phyloP scores from a whole-genome alignment of 2,888 invertebrate genomes.

The Noctuana brunneofusca region DNA sequence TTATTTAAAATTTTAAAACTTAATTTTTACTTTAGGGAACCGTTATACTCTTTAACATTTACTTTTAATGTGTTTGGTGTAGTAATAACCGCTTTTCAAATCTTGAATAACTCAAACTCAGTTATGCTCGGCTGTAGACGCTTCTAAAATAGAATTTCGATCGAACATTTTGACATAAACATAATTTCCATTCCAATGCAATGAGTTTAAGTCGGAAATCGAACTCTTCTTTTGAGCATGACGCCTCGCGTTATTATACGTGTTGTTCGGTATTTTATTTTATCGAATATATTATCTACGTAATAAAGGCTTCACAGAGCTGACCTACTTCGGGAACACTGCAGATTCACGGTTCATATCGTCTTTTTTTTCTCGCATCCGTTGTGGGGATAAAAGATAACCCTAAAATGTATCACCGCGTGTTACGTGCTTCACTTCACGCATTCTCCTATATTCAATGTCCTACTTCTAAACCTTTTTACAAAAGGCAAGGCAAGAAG shows the following conservation, averaged over 20 bases:
- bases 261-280: slow-evolving; percentile 2
- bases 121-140: too few relatives aligned
- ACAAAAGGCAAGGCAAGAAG: not conserved
- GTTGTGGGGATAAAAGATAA: slow-evolving; percentile 16
- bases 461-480: not conserved
- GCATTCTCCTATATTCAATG: slow-evolving; percentile 7
- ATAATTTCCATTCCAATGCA: not conserved
- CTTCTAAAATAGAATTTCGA: too few relatives aligned
- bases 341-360: slow-evolving; percentile 21
- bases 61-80: too few relatives aligned
- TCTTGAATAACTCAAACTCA: too few relatives aligned
- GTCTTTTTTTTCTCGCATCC: slow-evolving; percentile 12
- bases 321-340: slow-evolving; percentile 24
- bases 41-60: too few relatives aligned
- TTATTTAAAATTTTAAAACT: too few relatives aligned
- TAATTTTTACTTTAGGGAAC: too few relatives aligned
- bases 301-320: slow-evolving; percentile 14
- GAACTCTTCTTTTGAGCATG: not conserved
- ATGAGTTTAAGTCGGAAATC: not conserved
- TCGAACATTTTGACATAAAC: too few relatives aligned
- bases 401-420: slow-evolving; percentile 17
- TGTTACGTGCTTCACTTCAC: slow-evolving; percentile 22
- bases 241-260: not conserved
- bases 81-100: too few relatives aligned
- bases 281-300: slow-evolving; percentile 6